These are phyloP conservation scores for Coptodon rendalli DNA, from an alignment of 2,113 vertebrate genomes.

Conservation along the genomic window DNA sequence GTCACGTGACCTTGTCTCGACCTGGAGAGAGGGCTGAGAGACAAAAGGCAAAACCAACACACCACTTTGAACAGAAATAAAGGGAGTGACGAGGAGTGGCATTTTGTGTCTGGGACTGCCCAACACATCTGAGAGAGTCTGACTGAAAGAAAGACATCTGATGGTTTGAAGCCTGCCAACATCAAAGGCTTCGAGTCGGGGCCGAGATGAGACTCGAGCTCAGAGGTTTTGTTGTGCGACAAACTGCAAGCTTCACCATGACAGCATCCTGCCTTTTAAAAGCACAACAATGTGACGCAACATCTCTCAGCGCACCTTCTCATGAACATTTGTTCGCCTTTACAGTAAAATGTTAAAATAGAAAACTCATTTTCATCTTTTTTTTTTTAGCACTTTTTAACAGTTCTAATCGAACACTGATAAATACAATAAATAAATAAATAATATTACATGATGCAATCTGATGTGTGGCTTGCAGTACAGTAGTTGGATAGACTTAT, in stretches of 20 bases:
- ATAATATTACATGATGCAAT: neutral
- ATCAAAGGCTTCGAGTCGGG: constrained; percentile 2
- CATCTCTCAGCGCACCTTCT: neutral
- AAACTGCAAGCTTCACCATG: neutral
- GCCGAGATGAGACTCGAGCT: neutral
- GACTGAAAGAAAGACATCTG: neutral
- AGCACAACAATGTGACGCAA: neutral
- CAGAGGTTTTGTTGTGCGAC: neutral
- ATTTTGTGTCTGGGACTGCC: neutral
- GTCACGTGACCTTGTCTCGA: neutral
- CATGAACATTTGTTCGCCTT: neutral
- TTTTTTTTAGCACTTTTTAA: neutral
- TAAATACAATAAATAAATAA: neutral
- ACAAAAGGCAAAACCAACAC: neutral
- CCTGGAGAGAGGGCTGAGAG: neutral
- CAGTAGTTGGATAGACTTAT: neutral
- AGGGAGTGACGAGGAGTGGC: neutral
- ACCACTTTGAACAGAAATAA: neutral
- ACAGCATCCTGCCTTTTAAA: neutral
- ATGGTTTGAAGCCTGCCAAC: neutral
- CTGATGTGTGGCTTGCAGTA: neutral
- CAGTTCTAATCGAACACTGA: neutral
- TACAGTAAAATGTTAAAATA: neutral
- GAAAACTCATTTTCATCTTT: neutral
- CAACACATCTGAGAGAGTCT: neutral